Conservation (phyloP, 2,888 invertebrate species). For the Plagodis dolabraria region DNA sequence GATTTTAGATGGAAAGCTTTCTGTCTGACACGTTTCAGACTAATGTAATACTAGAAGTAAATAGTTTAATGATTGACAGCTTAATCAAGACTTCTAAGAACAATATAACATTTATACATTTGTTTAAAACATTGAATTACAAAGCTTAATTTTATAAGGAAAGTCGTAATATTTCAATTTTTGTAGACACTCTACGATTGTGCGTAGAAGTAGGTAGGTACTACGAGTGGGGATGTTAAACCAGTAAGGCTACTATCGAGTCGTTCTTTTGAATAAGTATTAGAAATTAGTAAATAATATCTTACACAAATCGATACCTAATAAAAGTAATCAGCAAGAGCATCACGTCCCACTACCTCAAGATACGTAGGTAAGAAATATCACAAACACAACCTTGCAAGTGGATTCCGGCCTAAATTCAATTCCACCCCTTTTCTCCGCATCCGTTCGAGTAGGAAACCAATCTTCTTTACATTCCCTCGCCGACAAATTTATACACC, state of each 20-base stretch:
- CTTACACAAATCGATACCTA: conserved; percentile 52
- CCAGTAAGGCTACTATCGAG: too few species aligned
- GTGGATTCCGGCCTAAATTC: conserved; percentile 79
- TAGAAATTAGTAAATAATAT: conserved; percentile 7
- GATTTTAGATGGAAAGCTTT: conserved; percentile 15
- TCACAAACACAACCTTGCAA: conserved; percentile 71
- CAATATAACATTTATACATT: too few species aligned
- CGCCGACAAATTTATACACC: conserved; percentile 82
- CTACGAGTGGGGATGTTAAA: too few species aligned
- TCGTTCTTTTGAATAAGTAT: too few species aligned
- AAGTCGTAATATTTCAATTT: neutral
- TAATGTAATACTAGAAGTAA: neutral
- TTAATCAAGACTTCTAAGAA: neutral
- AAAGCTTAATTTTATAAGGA: too few species aligned
- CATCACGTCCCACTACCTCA: conserved; percentile 63
- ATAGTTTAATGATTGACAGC: neutral
- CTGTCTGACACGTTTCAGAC: conserved; percentile 9
- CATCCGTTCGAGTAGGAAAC: conserved; percentile 74
- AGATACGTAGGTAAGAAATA: conserved; percentile 69
- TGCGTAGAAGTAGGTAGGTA: neutral
- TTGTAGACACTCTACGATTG: conserved; percentile 12
- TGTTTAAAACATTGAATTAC: too few species aligned
- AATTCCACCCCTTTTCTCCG: conserved; percentile 78
- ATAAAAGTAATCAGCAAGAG: conserved; percentile 66
- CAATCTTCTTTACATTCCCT: conserved; percentile 83